Evolutionary conservation across 2,797 vertebrate genomes (phyloP), one percentile per base, ranked within the genome.

Genomic region (Vespertilio murinus): DNA sequence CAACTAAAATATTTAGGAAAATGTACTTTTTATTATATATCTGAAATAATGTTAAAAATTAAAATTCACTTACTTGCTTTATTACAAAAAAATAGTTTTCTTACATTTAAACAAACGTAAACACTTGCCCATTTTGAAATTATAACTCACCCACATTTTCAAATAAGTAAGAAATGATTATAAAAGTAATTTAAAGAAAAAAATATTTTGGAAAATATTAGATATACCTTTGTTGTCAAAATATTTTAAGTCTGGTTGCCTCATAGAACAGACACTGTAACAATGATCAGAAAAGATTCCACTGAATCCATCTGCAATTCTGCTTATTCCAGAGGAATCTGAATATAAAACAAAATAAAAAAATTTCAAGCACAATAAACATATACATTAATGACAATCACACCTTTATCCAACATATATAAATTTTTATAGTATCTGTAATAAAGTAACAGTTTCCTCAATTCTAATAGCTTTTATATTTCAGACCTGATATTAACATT

Each of bases 281-380:
- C 98, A 98, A 95, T 98, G 98, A 85, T 98, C 98, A 90, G 98
- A 98, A 97, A 98, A 98, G 96, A 98, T 98, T 11, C 98, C 98
- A 97, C 97, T 98, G 93, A 98, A 97, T 98, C 98, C 96, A 98
- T 98, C 94, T 98, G 98, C 96, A 94, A 97, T 95, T 98, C 98
- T 98, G 91, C 93, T 98, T 92, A 97, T 97, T 96, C 98, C 98
- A 23, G 98, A 98, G 90, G 98, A 98, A 98, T 98, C 98, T 98
- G 64, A 87, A 73, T 14, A 83, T 23, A 88, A 95, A 95, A 94
- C 12, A 80, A 61, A 49, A 71, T 35, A 7, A 8, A 10, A 25
- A 54, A 28, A 35, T 56, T 96, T 96, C 33, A 45, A 78, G 49
- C 0, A 74, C 4, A 67, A 4, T 8, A 4, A 93, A 85, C 14